Percentiles rank a stretch among this genome's conserved stretches.
phyloP scores from a whole-genome alignment of 2,797 vertebrate species.

The Phylloscopus collybita region DNA sequence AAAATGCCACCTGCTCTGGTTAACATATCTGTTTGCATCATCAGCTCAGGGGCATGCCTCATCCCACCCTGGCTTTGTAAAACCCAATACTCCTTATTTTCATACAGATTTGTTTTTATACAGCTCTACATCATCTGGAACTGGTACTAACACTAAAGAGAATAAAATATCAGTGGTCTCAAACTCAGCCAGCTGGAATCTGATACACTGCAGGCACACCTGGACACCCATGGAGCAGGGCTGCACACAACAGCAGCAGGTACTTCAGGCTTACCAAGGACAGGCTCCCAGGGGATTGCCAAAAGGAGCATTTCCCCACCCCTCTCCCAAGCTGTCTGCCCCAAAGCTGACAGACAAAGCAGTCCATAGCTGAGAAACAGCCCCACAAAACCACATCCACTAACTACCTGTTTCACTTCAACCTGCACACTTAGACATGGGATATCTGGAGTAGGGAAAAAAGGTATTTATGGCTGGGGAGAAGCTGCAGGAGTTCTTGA shows the following conservation, averaged over 20 bases:
- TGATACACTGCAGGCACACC: neutral
- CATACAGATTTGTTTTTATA: neutral
- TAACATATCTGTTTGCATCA: neutral
- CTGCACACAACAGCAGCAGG: neutral
- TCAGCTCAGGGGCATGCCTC: neutral
- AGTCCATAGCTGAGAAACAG: neutral
- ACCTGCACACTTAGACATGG: neutral
- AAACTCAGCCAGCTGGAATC: neutral
- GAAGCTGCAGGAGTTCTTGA: neutral
- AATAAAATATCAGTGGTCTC: neutral
- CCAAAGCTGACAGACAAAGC: neutral
- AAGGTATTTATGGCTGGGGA: neutral
- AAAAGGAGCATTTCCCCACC: neutral
- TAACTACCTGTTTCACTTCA: neutral
- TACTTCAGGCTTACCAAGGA: neutral
- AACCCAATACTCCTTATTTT: neutral
- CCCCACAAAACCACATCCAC: accelerated
- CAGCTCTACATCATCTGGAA: neutral
- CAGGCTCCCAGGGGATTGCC: neutral
- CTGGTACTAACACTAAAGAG: neutral
- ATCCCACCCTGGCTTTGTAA: neutral
- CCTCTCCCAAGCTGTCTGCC: neutral
- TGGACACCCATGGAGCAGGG: neutral
- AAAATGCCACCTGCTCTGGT: neutral
- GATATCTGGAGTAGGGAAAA: neutral